Evolutionary conservation across 1,140 invertebrate species (phyloP), one percentile per base, ranked within the genome.

Genomic region (Sycobia sp.): DNA sequence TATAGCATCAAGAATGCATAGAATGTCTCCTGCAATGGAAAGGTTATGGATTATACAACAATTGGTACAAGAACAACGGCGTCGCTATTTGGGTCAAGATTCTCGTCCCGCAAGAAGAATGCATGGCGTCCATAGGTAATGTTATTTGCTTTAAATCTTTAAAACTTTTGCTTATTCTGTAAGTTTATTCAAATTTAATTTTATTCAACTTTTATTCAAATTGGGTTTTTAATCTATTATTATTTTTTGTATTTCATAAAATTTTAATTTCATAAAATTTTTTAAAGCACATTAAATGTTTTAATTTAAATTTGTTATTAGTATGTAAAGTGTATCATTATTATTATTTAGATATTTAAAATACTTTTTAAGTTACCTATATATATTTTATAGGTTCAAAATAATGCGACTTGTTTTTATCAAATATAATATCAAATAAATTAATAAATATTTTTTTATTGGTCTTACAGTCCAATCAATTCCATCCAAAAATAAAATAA

Each of bases 41-140:
- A 83, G 88, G 66, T 74, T 91, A 20, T 91, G 89, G 89, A 83
- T 89, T 56, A 83, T 86, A 5, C 90, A 91, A 69, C 90, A 91
- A 66, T 86, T 88, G 57, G 85, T 86, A 73, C 86, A 90, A 81
- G 86, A 91, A 81, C 76, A 86, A 66, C 86, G 87, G 68, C 80
- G 88, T 29, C 49, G 36, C 16, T 36, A 68, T 20, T 62, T 61
- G 58, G 38, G 44, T 29, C 51, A 50, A 51, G 41, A 60, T 55
- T 1, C 23, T 49, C 61, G 44, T 14, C 27, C 32, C 25, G 14
- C 38, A 11, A 36, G 54, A 39, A 49, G 61, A 57, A 25, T 57
- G 29, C 39, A 57, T 36, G 46, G 41, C 14, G 16, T 0, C 11
- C 41, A 55, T 39, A 55, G 41, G 50, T 62, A 43, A 20, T 39